Evolutionary conservation across 2,888 invertebrate species (phyloP).

Genomic region (Spisula solida): DNA sequence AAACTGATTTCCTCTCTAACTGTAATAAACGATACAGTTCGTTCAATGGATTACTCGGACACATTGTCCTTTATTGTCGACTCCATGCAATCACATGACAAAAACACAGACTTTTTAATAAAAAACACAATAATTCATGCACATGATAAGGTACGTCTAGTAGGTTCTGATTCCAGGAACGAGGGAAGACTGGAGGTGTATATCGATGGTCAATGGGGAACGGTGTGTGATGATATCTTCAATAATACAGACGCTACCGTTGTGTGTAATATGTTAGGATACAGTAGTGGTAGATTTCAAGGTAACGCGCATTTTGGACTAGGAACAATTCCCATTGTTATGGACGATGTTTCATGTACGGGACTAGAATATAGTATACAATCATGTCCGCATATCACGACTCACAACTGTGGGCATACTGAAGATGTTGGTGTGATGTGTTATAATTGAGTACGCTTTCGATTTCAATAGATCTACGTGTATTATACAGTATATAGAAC

Average conservation of each 20-base stretch:
- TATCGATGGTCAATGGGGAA: constrained; percentile 1
- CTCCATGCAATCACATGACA: background rate
- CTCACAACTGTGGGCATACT: background rate
- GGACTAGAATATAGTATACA: background rate
- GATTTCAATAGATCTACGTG: no score
- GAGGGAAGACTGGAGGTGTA: background rate
- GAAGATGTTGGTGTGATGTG: background rate
- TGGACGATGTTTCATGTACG: background rate
- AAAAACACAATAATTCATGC: background rate
- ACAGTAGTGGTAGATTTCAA: background rate
- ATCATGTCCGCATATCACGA: background rate
- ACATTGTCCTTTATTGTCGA: background rate
- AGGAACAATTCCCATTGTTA: background rate
- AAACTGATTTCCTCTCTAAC: background rate
- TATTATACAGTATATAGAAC: no score
- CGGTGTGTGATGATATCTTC: background rate
- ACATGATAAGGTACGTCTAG: background rate
- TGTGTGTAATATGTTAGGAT: background rate
- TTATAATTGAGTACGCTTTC: background rate
- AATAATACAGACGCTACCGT: background rate
- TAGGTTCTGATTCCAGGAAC: background rate
- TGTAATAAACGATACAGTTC: background rate
- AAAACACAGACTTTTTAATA: background rate
- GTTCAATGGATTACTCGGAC: background rate
- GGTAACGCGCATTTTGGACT: background rate